These are phyloP conservation scores for Lampris megalopsis DNA, from an alignment of 2,113 vertebrate species.

Conservation along the genomic window DNA sequence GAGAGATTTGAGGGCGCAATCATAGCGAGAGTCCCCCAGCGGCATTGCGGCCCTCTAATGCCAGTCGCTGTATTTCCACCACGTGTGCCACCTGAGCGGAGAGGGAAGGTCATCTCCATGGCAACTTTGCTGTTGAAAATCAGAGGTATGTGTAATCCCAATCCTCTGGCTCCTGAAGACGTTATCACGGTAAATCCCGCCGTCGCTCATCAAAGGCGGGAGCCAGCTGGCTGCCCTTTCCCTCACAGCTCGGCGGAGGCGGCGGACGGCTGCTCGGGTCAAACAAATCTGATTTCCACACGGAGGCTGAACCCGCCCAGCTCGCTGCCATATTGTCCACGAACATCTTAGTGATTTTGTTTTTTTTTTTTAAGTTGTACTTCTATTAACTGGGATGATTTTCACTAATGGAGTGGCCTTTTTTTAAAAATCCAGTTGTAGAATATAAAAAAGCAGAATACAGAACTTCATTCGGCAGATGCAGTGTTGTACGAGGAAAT, in stretches of 20 bases:
- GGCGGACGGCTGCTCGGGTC: constrained; percentile 49
- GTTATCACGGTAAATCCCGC: constrained; percentile 79
- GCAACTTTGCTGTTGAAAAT: constrained; percentile 78
- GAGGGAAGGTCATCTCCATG: constrained; percentile 81
- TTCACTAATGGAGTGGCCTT: too few relatives aligned
- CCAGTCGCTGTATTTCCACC: constrained; percentile 36
- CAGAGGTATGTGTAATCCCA: constrained; percentile 77
- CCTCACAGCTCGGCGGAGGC: constrained; percentile 41
- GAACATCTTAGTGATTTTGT: not conserved
- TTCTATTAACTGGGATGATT: too few relatives aligned
- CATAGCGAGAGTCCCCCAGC: constrained; percentile 29
- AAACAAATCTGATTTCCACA: constrained; percentile 15
- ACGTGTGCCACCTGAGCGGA: constrained; percentile 42
- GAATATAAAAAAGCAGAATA: too few relatives aligned
- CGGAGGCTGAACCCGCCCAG: too few relatives aligned
- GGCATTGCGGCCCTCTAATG: constrained; percentile 43
- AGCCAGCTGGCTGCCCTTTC: constrained; percentile 79
- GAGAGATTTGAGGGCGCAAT: constrained; percentile 61
- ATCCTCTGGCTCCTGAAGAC: constrained; percentile 78
- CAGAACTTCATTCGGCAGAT: too few relatives aligned
- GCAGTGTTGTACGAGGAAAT: too few relatives aligned
- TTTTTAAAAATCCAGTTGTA: too few relatives aligned
- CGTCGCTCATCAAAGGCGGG: constrained; percentile 65
- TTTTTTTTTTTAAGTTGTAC: too few relatives aligned
- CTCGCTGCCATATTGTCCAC: too few relatives aligned